Percentiles rank a stretch among this genome's conserved stretches.
phyloP scores from a whole-genome alignment of 2,888 invertebrate species.

The Parthenolecanium corni region DNA sequence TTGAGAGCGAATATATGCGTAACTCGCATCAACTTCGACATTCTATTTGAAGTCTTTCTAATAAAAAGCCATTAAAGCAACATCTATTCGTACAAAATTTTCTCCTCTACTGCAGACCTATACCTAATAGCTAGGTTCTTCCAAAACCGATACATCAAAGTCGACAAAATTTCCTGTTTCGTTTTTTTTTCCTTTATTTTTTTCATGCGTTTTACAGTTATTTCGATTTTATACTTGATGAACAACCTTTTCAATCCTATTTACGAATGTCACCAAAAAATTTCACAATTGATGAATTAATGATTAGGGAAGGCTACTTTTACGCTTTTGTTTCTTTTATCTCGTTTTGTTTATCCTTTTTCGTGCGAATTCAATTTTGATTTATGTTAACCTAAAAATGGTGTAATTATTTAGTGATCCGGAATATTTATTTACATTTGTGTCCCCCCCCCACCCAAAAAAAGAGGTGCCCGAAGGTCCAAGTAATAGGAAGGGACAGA shows the following conservation, averaged over 20 bases:
- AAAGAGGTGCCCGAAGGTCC: too few relatives aligned
- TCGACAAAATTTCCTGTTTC: background rate
- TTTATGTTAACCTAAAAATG: too few relatives aligned
- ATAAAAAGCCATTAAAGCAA: slow-evolving; percentile 19
- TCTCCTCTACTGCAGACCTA: slow-evolving; percentile 7
- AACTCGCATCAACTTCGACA: background rate
- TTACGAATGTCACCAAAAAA: slow-evolving; percentile 18
- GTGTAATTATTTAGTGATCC: too few relatives aligned
- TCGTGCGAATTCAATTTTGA: too few relatives aligned
- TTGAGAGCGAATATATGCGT: too few relatives aligned
- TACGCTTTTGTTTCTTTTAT: too few relatives aligned
- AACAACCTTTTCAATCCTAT: slow-evolving; percentile 12
- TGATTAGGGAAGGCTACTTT: too few relatives aligned
- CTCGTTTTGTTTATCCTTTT: too few relatives aligned
- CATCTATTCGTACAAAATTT: slow-evolving; percentile 14
- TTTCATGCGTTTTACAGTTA: background rate
- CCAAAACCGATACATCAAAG: slow-evolving; percentile 16
- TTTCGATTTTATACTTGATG: background rate
- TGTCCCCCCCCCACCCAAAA: too few relatives aligned
- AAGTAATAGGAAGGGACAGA: too few relatives aligned
- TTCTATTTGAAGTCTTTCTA: slow-evolving; percentile 14
- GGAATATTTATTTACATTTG: too few relatives aligned
- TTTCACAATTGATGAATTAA: slow-evolving; percentile 14
- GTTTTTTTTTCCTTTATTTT: background rate
- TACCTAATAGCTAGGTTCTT: background rate